A percentile compares a stretch with the other conserved stretches of the same genome.
Conservation (phyloP, 1,140 invertebrate genomes). For the Plectrocnemia conspersa region DNA sequence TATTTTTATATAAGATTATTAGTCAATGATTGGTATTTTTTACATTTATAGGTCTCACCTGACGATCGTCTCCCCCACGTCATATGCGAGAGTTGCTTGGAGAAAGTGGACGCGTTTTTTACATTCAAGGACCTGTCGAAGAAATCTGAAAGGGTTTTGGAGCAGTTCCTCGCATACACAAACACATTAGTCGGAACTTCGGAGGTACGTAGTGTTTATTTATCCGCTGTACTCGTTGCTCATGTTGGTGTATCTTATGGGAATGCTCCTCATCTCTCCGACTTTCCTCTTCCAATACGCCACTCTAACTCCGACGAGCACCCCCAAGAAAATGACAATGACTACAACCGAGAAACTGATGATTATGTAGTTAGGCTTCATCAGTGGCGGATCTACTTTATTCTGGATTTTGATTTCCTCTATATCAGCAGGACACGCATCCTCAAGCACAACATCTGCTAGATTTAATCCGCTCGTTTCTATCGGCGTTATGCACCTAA, state of each 20-base stretch:
- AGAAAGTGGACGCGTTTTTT: conserved; percentile 55
- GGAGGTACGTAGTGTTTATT: conserved; percentile 45
- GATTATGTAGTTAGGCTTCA: conserved; percentile 8
- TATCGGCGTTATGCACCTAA: conserved; percentile 47
- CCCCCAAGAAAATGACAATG: conserved; percentile 18
- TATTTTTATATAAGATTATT: not conserved
- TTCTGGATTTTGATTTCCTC: not conserved
- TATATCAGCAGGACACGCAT: conserved; percentile 2
- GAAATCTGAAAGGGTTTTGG: conserved; percentile 54
- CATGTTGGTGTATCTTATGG: conserved; percentile 22
- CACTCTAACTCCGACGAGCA: conserved; percentile 14
- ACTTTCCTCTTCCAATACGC: conserved; percentile 18
- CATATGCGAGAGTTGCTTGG: conserved; percentile 54
- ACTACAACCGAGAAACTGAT: conserved; percentile 20
- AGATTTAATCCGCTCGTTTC: conserved; percentile 42
- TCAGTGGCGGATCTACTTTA: not conserved
- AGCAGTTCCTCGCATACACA: conserved; percentile 55
- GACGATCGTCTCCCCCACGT: conserved; percentile 55
- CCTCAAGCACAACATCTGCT: conserved; percentile 17
- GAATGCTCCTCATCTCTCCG: conserved; percentile 4
- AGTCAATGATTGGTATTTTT: not conserved
- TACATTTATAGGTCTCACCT: conserved; percentile 49
- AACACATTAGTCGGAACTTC: conserved; percentile 51
- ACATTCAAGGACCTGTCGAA: conserved; percentile 55
- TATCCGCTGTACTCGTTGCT: not conserved